These are phyloP conservation scores for Sebastolobus alascanus DNA, from an alignment of 2,797 vertebrate species.

Conservation along the genomic window DNA sequence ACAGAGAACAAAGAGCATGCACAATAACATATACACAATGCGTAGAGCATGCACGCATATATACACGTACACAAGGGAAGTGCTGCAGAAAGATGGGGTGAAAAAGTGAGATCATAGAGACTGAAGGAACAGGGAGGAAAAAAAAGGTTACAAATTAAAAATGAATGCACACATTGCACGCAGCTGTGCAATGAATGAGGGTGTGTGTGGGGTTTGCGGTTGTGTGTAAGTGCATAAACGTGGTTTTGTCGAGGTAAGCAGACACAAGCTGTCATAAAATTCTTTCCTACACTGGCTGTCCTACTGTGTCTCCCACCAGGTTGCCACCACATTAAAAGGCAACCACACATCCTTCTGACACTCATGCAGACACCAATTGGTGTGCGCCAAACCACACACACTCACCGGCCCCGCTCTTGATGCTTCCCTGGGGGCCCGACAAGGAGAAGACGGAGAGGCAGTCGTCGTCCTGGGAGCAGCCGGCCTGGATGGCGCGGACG, in stretches of 20 bases:
- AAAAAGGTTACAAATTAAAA: constrained; percentile 24
- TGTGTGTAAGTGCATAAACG: not conserved
- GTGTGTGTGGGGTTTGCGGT: not conserved
- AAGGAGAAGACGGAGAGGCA: constrained; percentile 97
- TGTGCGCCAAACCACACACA: constrained; percentile 12
- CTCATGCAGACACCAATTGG: constrained; percentile 4
- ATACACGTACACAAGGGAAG: constrained; percentile 10
- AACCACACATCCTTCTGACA: not conserved
- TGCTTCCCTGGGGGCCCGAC: constrained; percentile 89
- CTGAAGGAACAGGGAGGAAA: constrained; percentile 1
- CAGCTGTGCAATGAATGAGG: constrained; percentile 13
- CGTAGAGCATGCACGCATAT: constrained; percentile 17
- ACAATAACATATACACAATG: constrained; percentile 28
- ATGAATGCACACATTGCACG: constrained; percentile 25
- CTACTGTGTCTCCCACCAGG: constrained; percentile 31
- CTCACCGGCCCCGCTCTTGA: constrained; percentile 95
- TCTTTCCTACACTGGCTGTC: constrained; percentile 20
- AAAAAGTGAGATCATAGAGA: constrained; percentile 25
- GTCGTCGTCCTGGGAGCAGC: constrained; percentile 98
- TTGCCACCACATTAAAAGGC: constrained; percentile 32
- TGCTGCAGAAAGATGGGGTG: not conserved
- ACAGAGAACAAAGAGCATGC: constrained; percentile 55
- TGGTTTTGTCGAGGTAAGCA: constrained; percentile 31
- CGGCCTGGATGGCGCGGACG: constrained; percentile 98
- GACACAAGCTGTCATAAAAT: constrained; percentile 41